Percentiles rank a stretch among this genome's conserved stretches.
Conservation (phyloP, 2,797 vertebrate species). For the Hypotaenidia philippensis region DNA sequence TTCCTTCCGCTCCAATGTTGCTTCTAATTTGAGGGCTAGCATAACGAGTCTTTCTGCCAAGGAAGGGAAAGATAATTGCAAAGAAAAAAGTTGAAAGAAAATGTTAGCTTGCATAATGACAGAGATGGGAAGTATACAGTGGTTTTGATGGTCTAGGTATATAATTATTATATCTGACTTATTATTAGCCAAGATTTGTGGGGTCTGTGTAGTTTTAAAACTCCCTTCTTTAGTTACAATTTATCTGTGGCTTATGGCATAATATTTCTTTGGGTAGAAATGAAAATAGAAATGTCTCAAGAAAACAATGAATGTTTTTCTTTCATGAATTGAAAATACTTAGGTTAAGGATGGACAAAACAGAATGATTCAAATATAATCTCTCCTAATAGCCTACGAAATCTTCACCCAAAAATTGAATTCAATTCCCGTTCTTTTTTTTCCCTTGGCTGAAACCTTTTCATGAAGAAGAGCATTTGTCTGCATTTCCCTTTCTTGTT, state of each 20-base stretch:
- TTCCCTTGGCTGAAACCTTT: neutral
- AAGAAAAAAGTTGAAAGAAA: neutral
- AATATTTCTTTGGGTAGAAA: slow-evolving; percentile 11
- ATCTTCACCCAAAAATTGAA: neutral
- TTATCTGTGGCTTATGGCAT: neutral
- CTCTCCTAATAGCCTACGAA: neutral
- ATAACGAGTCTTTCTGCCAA: neutral
- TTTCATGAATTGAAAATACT: slow-evolving; percentile 1
- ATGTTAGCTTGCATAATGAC: neutral
- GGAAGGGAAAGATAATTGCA: neutral
- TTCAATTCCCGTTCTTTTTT: neutral
- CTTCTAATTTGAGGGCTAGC: neutral
- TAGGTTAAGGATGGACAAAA: neutral
- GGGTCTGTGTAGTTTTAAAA: neutral
- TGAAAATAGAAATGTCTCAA: neutral
- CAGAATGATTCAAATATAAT: neutral
- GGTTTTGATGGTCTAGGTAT: neutral
- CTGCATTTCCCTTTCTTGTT: neutral
- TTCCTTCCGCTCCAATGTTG: neutral
- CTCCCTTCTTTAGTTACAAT: neutral
- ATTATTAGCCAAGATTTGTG: slow-evolving; percentile 6
- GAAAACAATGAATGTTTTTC: slow-evolving; percentile 9
- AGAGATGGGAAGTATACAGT: neutral
- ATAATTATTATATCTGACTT: neutral
- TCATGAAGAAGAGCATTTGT: neutral